Evolutionary conservation across 35 echinoderm and acorn worm species (phyloP).

Genomic region (Eucidaris tribuloides): DNA sequence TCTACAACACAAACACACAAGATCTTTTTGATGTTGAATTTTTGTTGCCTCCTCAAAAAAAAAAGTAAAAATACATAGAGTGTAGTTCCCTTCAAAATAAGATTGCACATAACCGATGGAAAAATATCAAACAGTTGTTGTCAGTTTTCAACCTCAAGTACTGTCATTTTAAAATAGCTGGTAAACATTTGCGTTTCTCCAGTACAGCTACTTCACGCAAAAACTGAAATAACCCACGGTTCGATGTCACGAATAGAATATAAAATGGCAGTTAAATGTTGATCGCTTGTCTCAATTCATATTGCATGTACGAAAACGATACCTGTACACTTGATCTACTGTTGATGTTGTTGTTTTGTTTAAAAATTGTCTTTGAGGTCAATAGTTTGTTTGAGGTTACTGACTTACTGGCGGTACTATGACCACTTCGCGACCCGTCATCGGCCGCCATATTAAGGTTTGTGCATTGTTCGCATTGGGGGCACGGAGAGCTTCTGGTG

Average conservation of each 20-base stretch:
- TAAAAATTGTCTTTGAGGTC: background rate
- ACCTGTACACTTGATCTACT: background rate
- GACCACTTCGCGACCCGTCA: constrained; percentile 65
- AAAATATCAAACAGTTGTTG: background rate
- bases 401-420: constrained; percentile 93
- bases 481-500: constrained; percentile 84
- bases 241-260: background rate
- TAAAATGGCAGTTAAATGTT: background rate
- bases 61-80: background rate
- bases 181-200: background rate
- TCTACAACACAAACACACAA: no score
- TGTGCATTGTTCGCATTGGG: constrained; percentile 99
- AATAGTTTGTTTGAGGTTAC: constrained; percentile 16
- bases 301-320: background rate
- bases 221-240: background rate
- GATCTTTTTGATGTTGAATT: no score
- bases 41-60: no score
- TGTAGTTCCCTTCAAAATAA: background rate
- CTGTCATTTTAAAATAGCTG: constrained; percentile 12
- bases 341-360: background rate
- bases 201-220: background rate
- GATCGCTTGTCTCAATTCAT: constrained; percentile 22
- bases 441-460: constrained; percentile 93
- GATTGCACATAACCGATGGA: constrained; percentile 35
- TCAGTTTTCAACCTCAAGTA: background rate